Conservation (phyloP, 2,797 vertebrate genomes). For the Rhinogobio ventralis region DNA sequence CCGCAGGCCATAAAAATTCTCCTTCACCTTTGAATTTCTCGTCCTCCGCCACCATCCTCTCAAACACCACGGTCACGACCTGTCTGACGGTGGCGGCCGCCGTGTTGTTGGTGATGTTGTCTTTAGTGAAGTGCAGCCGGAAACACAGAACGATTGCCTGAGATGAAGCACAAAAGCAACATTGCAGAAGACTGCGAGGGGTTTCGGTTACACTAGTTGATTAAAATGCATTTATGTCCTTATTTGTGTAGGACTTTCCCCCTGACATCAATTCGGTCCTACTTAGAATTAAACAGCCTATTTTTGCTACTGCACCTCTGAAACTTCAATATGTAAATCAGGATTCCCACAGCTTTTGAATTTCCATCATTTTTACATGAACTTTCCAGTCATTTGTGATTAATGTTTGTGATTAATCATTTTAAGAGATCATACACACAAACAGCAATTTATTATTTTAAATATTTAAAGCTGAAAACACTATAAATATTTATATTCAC, state of each 20-base stretch:
- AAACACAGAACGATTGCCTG: conserved; percentile 99
- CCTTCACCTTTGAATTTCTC: conserved; percentile 88
- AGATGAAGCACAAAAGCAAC: conserved; percentile 20
- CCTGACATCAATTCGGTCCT: neutral
- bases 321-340: neutral
- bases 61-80: conserved; percentile 98
- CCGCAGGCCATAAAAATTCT: neutral
- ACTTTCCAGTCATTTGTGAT: neutral
- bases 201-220: neutral
- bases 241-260: neutral
- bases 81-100: conserved; percentile 96
- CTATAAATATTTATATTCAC: neutral
- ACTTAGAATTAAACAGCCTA: neutral
- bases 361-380: neutral
- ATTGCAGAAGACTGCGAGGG: neutral
- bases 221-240: neutral
- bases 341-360: conserved; percentile 1
- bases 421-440: no score
- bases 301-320: neutral
- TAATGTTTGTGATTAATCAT: neutral
- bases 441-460: neutral
- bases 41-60: conserved; percentile 98
- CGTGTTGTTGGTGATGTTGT: conserved; percentile 99
- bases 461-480: neutral
- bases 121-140: conserved; percentile 98